Percentiles rank a stretch among this genome's conserved stretches.
phyloP scores from a whole-genome alignment of 2,888 invertebrate genomes.

The Scaeva pyrastri region DNA sequence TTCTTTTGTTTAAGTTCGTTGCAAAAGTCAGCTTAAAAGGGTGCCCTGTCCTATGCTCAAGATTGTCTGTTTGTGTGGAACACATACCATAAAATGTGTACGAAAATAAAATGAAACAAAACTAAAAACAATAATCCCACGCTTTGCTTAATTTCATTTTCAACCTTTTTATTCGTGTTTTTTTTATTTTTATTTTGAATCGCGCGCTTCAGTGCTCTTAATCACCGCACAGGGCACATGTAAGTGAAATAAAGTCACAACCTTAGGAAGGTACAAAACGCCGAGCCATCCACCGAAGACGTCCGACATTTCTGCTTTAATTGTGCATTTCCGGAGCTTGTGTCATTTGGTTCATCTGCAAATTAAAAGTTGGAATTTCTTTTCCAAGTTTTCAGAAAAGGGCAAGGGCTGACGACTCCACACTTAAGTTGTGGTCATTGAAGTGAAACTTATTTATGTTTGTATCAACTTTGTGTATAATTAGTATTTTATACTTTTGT shows the following conservation, averaged over 20 bases:
- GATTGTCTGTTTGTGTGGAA: background rate
- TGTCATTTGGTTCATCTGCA: conserved; percentile 44
- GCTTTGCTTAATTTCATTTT: conserved; percentile 44
- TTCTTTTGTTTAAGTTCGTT: conserved; percentile 15
- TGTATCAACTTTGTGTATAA: background rate
- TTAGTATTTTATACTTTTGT: background rate
- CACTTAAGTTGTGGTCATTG: conserved; percentile 36
- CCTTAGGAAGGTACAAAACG: background rate
- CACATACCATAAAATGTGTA: background rate
- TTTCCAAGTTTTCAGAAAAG: background rate
- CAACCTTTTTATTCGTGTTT: conserved; percentile 30
- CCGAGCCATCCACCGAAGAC: conserved; percentile 25
- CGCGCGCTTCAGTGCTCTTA: conserved; percentile 47
- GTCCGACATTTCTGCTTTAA: conserved; percentile 1
- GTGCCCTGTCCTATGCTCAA: conserved; percentile 8
- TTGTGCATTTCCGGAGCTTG: conserved; percentile 25
- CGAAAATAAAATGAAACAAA: background rate
- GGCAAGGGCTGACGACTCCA: background rate
- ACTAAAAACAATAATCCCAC: conserved; percentile 43
- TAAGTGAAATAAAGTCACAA: conserved; percentile 39
- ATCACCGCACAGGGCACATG: background rate
- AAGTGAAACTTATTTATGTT: conserved; percentile 51
- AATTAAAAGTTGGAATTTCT: conserved; percentile 2
- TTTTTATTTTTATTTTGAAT: conserved; percentile 22
- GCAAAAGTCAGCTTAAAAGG: conserved; percentile 23